phyloP scores from a whole-genome alignment of 2,797 vertebrate species.

The Oophaga sylvatica region DNA sequence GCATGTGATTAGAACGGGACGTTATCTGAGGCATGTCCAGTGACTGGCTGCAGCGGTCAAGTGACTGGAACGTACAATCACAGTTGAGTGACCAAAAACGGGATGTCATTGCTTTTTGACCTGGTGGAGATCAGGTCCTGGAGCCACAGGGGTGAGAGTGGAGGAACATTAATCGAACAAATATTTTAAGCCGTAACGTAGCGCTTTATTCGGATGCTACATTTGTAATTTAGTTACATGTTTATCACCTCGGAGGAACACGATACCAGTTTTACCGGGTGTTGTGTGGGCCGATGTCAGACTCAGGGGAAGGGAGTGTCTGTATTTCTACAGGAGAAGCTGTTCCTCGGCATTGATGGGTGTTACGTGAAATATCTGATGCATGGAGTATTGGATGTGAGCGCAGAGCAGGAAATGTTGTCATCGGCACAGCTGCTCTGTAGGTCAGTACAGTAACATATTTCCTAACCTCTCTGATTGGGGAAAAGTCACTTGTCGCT shows the following conservation, averaged over 20 bases:
- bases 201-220: background rate
- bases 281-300: background rate
- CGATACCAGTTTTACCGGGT: background rate
- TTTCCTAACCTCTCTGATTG: no score
- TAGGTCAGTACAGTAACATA: background rate
- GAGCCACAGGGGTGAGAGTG: no score
- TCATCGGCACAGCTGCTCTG: conserved; percentile 8
- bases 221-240: background rate
- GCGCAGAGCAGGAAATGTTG: conserved; percentile 16
- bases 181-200: background rate
- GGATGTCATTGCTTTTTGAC: no score
- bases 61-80: no score
- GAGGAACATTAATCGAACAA: no score
- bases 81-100: no score
- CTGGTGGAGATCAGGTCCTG: no score
- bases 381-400: background rate
- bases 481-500: background rate
- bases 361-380: conserved; percentile 11
- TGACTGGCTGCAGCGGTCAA: no score
- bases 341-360: conserved; percentile 32
- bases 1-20: no score
- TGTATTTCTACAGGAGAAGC: conserved; percentile 22
- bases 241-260: background rate
- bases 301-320: conserved; percentile 27
- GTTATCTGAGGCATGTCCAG: no score